Base-by-base conservation (phyloP, 2,797 vertebrate species). In the Leptatherina wallacei region DNA sequence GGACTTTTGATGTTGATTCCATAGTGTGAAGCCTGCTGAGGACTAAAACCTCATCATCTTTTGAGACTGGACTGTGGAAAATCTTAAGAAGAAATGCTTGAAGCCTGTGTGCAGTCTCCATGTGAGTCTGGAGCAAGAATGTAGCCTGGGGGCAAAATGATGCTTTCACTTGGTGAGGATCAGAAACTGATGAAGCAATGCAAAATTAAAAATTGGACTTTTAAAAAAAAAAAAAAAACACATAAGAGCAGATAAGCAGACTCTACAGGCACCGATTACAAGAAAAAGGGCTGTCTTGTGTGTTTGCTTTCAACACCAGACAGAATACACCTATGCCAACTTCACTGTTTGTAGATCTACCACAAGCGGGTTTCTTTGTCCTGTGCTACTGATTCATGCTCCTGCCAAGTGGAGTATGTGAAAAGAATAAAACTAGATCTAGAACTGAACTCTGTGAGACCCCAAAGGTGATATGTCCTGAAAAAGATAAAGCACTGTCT, bases 361-460 rank as follows among this genome's bases (percentile, higher is more conserved):
- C 71, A 75, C 70, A 71, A 75, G 71, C 71, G 75, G 42, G 12
- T 67, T 74, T 65, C 77, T 40, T 35, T 61, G 76, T 82, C 68
- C 67, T 54, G 47, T 67, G 82, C 67, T n/a, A 54, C 68, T 90
- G 90, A 92, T 92, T 91, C 87, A 92, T 87, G 80, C 64, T 71
- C 65, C 78, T 85, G 83, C 72, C 78, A 84, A 88, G 84, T 78
- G 52, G 66, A 82, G 75, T 71, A 69, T 87, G 79, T 57, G 77
- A 75, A 74, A 72, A 78, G 79, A 90, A 79, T 80, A 81, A 81
- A 65, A 84, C 69, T 32, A 71, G 63, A 58, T 75, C 81, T 63
- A 36, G 63, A 83, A 81, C 71, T 71, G 82, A 82, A 85, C 66
- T 85, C 61, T 65, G 69, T 65, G 88, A 86, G 83, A 86, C 82